Base-by-base conservation (phyloP, 2,113 vertebrate species). In the Odocoileus hemionus region DNA sequence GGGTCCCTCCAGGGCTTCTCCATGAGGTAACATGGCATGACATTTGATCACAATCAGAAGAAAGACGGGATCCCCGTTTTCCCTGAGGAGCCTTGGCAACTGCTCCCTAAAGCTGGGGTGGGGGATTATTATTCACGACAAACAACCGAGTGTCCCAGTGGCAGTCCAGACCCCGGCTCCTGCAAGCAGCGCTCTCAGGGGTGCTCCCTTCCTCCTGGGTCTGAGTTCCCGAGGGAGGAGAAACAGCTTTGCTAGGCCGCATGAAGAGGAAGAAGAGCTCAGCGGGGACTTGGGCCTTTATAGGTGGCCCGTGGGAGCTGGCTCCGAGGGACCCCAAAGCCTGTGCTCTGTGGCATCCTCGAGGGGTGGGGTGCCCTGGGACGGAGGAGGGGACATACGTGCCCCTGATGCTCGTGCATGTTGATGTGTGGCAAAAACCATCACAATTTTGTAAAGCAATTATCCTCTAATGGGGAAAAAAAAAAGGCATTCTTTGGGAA, bases 181-280 rank as follows among this genome's bases (percentile, higher is more conserved):
- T 95, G 39, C 15, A 89, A 79, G 55, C 76, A 47, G 36, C 26
- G 1, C 74, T 93, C 86, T 52, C 25, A n/a, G 50, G 80, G 92
- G 64, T 60, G 30, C 95, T 78, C 4, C 61, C 84, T 67, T 74
- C 28, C 54, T 93, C 61, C 30, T 30, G 70, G 89, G 60, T 79
- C 96, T 82, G 4, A n/a, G 23, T 91, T 92, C 85, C 85, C 86
- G 15, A n/a, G 47, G 64, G 74, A 90, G 64, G 89, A 95, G 88
- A 90, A 96, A 86, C 61, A 55, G 94, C 92, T 97, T 98, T 83
- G 88, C 82, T 83, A 36, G 96, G 30, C 67, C 80, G 5, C 55
- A 9, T 36, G 55, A 67, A 86, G 94, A 91, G 88, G 78, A 95
- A 43, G 89, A 95, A 87, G 70, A 91, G 70, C 54, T 60, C 79